A percentile compares a stretch with the other conserved stretches of the same genome.
phyloP scores from a whole-genome alignment of 2,888 invertebrate genomes.

The Beris chalybata region DNA sequence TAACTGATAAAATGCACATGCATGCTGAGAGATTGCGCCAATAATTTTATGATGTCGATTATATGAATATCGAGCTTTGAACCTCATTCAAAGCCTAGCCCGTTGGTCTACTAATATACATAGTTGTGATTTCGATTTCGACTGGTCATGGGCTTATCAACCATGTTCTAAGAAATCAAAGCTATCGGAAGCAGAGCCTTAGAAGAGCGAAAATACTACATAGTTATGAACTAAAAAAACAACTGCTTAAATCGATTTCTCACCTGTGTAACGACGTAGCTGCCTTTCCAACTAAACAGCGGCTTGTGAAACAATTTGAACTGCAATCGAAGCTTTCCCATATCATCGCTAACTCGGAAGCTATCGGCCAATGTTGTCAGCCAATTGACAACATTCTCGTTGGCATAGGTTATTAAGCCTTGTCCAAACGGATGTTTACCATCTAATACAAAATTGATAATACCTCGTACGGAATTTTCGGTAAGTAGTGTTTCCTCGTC shows the following conservation, averaged over 20 bases:
- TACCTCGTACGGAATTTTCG: constrained; percentile 85
- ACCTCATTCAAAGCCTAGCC: too few species aligned
- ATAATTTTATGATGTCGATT: too few species aligned
- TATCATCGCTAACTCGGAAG: constrained; percentile 94
- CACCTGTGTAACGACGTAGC: constrained; percentile 95
- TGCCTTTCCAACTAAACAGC: constrained; percentile 97
- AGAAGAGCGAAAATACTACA: not conserved
- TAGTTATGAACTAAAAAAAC: too few species aligned
- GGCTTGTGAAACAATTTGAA: constrained; percentile 93
- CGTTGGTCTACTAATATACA: too few species aligned
- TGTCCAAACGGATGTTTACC: constrained; percentile 96
- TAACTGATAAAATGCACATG: too few species aligned
- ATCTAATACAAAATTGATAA: constrained; percentile 91
- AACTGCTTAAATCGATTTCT: constrained; percentile 41
- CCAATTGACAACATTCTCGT: constrained; percentile 96
- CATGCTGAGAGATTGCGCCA: too few species aligned
- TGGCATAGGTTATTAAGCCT: constrained; percentile 93
- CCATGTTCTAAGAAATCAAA: too few species aligned
- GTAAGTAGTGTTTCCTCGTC: constrained; percentile 96
- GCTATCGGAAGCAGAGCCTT: too few species aligned
- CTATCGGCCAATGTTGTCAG: constrained; percentile 94
- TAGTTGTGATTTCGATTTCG: too few species aligned
- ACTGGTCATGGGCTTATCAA: too few species aligned
- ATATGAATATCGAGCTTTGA: too few species aligned
- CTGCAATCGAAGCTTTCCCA: constrained; percentile 93